Percentiles rank a stretch among this genome's conserved stretches.
phyloP scores from a whole-genome alignment of 1,140 invertebrate genomes.

The Aphelenchoides avenae region DNA sequence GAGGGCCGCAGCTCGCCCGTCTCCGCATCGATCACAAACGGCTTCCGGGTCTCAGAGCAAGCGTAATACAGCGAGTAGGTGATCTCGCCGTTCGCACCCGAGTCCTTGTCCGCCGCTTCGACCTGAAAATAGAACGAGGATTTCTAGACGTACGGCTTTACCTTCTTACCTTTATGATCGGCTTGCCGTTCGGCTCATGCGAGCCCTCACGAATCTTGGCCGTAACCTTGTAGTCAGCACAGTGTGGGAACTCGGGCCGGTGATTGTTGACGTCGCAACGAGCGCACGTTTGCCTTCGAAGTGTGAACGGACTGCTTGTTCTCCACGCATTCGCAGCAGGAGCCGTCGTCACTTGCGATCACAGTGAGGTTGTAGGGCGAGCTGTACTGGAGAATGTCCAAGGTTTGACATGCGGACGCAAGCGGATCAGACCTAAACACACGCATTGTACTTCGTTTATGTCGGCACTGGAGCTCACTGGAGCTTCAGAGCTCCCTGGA shows the following conservation, averaged over 20 bases:
- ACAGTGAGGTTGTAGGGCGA: conserved; percentile 50
- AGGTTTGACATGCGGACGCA: conserved; percentile 29
- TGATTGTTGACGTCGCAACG: conserved; percentile 56
- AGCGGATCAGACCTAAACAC: conserved; percentile 49
- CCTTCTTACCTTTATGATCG: no score
- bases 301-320: no score
- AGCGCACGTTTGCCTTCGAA: conserved; percentile 38
- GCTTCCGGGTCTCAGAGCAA: conserved; percentile 46
- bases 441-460: no score
- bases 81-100: conserved; percentile 48
- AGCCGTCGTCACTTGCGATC: conserved; percentile 52
- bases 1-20: conserved; percentile 52
- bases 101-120: conserved; percentile 49
- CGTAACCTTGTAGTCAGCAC: conserved; percentile 34
- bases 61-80: conserved; percentile 55
- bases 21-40: conserved; percentile 50
- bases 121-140: no score
- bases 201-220: conserved; percentile 48
- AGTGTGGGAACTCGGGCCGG: conserved; percentile 45
- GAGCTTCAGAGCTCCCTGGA: no score
- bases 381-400: conserved; percentile 27
- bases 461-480: no score
- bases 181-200: conserved; percentile 32
- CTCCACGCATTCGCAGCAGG: conserved; percentile 39
- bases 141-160: no score